These are phyloP conservation scores for Biston betularia DNA, from an alignment of 2,888 invertebrate genomes.

Conservation along the genomic window DNA sequence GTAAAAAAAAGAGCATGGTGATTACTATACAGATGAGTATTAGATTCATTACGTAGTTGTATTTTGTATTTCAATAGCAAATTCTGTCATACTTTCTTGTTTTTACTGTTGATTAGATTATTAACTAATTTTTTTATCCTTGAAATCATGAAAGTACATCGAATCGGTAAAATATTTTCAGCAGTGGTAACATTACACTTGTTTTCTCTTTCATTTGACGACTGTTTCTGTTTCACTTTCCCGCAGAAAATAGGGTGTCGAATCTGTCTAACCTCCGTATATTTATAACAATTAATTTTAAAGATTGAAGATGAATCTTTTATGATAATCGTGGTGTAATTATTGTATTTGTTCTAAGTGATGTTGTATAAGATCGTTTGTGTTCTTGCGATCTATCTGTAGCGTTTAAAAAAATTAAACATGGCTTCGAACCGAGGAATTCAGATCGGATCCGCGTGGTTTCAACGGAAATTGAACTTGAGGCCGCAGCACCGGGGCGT, in stretches of 20 bases:
- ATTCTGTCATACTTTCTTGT: no score
- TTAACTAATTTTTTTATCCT: no score
- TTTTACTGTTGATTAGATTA: no score
- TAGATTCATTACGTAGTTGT: no score
- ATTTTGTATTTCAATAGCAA: no score
- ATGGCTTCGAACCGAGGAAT: slow-evolving; percentile 96
- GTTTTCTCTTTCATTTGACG: slow-evolving; percentile 80
- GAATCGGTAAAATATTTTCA: slow-evolving; percentile 55
- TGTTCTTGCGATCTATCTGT: slow-evolving; percentile 83
- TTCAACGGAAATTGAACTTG: slow-evolving; percentile 98
- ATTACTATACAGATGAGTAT: no score
- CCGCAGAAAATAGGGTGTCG: slow-evolving; percentile 87
- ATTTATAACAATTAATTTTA: slow-evolving; percentile 79
- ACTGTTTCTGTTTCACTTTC: slow-evolving; percentile 85
- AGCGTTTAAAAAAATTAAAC: slow-evolving; percentile 87
- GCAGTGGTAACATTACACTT: slow-evolving; percentile 72
- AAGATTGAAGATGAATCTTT: slow-evolving; percentile 88
- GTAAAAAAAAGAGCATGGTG: no score
- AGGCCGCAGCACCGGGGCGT: slow-evolving; percentile 98
- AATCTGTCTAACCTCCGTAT: slow-evolving; percentile 86
- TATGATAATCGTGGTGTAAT: slow-evolving; percentile 89
- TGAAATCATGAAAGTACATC: slow-evolving; percentile 27
- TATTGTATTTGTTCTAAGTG: slow-evolving; percentile 85
- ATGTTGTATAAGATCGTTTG: slow-evolving; percentile 85
- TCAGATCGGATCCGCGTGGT: slow-evolving; percentile 99